Percentiles rank a stretch among this genome's conserved stretches.
Conservation (phyloP, 2,113 vertebrate genomes). For the Peromyscus maniculatus region DNA sequence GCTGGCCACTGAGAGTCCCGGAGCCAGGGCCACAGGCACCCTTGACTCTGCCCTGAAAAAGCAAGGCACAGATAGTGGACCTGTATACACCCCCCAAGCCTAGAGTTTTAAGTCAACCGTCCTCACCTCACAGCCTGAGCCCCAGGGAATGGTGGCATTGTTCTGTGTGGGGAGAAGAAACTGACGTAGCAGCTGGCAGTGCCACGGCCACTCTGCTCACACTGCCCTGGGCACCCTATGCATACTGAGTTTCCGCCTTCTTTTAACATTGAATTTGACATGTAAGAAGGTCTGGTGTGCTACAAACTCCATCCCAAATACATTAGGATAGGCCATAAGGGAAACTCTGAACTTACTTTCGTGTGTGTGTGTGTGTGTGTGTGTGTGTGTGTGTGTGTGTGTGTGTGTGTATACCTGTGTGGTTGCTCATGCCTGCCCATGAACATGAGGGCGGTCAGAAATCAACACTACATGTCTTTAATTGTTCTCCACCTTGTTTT, state of each 20-base stretch:
- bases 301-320: not conserved
- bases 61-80: not conserved
- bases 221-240: not conserved
- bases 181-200: too few species aligned
- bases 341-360: not conserved
- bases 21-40: not conserved
- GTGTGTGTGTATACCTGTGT: not conserved
- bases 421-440: not conserved
- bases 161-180: not conserved
- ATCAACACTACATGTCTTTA: not conserved
- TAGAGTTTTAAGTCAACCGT: not conserved
- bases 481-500: not conserved
- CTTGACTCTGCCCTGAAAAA: not conserved
- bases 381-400: not conserved
- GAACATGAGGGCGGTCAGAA: not conserved
- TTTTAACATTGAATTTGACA: not conserved
- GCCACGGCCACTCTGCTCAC: not conserved
- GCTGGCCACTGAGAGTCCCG: rapidly evolving
- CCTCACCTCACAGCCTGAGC: not conserved
- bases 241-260: not conserved
- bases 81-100: rapidly evolving
- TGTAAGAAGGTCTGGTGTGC: not conserved
- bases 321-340: not conserved
- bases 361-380: not conserved
- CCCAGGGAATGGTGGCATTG: not conserved